Percentiles rank a stretch among this genome's conserved stretches.
phyloP scores from a whole-genome alignment of 2,113 vertebrate genomes.

The Choloepus hoffmanni region DNA sequence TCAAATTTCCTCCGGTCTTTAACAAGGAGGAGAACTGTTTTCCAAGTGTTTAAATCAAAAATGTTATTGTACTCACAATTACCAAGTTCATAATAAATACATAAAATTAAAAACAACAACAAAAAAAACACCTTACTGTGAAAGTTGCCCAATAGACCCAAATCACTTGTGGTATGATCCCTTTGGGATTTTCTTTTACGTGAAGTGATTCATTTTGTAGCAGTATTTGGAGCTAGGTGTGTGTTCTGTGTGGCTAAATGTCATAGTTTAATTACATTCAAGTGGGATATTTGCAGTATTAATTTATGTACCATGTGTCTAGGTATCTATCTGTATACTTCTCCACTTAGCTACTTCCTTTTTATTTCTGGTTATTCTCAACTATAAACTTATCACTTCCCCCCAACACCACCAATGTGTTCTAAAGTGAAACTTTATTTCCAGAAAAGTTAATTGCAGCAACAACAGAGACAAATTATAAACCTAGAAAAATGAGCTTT shows the following conservation, averaged over 20 bases:
- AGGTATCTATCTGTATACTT: not conserved
- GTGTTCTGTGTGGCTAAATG: not conserved
- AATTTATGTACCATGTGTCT: not conserved
- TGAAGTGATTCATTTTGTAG: not conserved
- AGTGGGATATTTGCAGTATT: not conserved
- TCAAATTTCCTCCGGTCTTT: constrained; percentile 33
- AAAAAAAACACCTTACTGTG: not conserved
- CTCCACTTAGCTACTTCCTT: not conserved
- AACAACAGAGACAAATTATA: not conserved
- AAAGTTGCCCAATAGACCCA: not conserved
- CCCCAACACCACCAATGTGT: not conserved
- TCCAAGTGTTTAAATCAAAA: not conserved
- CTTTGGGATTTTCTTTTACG: not conserved
- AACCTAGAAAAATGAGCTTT: not conserved
- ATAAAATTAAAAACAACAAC: not conserved
- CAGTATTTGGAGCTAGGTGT: not conserved
- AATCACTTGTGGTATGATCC: not conserved
- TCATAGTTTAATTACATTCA: not conserved
- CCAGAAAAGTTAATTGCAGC: not conserved
- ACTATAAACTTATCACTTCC: not conserved
- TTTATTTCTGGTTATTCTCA: not conserved
- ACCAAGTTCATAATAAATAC: not conserved
- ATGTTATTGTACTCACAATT: not conserved
- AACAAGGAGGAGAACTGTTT: constrained; percentile 37
- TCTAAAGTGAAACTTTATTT: not conserved